These are phyloP conservation scores for Rutpela maculata DNA, from an alignment of 2,888 invertebrate species.

Conservation along the genomic window DNA sequence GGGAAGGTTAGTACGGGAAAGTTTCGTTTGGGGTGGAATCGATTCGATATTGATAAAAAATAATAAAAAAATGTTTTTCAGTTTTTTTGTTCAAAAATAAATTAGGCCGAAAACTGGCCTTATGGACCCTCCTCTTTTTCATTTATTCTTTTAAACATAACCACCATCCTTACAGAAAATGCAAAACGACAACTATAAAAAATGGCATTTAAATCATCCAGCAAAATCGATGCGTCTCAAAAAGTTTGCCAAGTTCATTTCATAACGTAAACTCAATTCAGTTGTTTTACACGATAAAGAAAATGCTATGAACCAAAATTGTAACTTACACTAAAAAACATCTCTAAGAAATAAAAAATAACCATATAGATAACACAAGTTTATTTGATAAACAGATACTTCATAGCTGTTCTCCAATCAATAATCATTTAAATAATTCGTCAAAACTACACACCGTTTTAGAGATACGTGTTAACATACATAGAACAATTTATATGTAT, in stretches of 20 bases:
- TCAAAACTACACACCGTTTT: neutral
- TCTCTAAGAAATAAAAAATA: neutral
- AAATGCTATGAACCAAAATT: neutral
- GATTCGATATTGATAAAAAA: too few relatives aligned
- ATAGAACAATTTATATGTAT: neutral
- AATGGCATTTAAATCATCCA: neutral
- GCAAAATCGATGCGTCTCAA: neutral
- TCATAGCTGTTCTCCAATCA: slow-evolving; percentile 7
- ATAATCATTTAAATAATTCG: neutral
- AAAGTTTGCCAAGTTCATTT: neutral
- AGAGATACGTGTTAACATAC: neutral
- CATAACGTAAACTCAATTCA: neutral
- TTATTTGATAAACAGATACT: slow-evolving; percentile 1
- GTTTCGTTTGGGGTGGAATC: too few relatives aligned
- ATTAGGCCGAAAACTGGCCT: too few relatives aligned
- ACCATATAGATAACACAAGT: neutral
- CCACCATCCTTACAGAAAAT: too few relatives aligned
- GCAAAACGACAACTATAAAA: neutral
- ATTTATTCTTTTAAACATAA: too few relatives aligned
- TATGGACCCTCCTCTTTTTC: too few relatives aligned
- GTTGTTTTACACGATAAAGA: neutral
- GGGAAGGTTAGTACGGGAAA: too few relatives aligned
- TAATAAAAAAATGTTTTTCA: too few relatives aligned
- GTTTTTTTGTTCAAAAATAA: too few relatives aligned
- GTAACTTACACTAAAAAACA: neutral